Evolutionary conservation across 2,888 invertebrate species (phyloP).

Genomic region (Rhingia rostrata): DNA sequence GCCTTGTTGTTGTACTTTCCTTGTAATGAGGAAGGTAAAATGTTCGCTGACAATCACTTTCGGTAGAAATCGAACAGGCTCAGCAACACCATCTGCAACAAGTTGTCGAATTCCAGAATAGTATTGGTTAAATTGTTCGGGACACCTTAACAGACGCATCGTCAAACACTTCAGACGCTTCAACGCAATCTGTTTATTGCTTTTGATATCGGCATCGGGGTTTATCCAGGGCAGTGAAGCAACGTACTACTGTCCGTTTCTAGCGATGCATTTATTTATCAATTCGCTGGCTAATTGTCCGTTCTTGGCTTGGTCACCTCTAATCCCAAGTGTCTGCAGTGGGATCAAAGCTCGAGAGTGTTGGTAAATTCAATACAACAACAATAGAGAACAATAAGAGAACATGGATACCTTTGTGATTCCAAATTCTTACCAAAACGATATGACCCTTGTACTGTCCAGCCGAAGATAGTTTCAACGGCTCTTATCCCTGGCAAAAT

Average conservation of each 20-base stretch:
- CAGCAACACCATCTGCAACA: constrained; percentile 25
- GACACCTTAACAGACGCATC: constrained; percentile 30
- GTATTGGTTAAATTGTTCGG: constrained; percentile 23
- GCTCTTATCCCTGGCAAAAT: constrained; percentile 27
- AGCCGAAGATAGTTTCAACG: constrained; percentile 37
- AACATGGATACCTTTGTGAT: constrained; percentile 7
- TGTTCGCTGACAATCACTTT: background rate
- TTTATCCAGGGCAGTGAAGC: constrained; percentile 50
- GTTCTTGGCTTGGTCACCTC: constrained; percentile 32
- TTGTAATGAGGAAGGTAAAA: constrained; percentile 30
- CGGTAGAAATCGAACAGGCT: background rate
- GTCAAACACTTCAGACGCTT: constrained; percentile 9
- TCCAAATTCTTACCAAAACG: constrained; percentile 23
- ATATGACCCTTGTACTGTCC: constrained; percentile 19
- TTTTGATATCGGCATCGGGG: constrained; percentile 4
- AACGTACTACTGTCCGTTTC: constrained; percentile 37
- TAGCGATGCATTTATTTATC: constrained; percentile 28
- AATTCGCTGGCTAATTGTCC: constrained; percentile 19
- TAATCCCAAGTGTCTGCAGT: constrained; percentile 23
- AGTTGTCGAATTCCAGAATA: constrained; percentile 31
- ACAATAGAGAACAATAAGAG: constrained; percentile 1
- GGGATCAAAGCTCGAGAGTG: constrained; percentile 11
- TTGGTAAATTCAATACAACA: background rate
- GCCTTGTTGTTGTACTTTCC: constrained; percentile 35
- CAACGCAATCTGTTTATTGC: constrained; percentile 14